Conservation (phyloP, 2,113 vertebrate species). For the Sinocyclocheilus rhinocerous region DNA sequence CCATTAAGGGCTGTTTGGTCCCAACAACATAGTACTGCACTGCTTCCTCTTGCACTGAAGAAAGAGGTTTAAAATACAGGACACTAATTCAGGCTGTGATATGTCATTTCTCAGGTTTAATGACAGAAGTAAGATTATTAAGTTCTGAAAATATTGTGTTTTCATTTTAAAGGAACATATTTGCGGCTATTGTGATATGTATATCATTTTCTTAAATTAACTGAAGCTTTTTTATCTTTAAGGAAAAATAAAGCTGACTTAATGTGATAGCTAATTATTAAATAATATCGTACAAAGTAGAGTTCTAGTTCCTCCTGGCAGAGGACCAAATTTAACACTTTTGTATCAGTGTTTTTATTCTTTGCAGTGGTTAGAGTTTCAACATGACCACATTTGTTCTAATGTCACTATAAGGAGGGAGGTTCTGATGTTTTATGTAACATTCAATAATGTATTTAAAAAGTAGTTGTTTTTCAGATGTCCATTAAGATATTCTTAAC, state of each 20-base stretch:
- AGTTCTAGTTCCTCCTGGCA: not conserved
- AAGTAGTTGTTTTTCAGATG: not conserved
- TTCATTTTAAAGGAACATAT: too few species aligned
- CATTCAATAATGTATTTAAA: conserved; percentile 4
- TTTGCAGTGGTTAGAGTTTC: conserved; percentile 29
- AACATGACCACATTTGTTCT: conserved; percentile 37
- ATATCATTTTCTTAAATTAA: not conserved
- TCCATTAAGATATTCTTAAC: conserved; percentile 32
- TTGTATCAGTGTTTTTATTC: conserved; percentile 7
- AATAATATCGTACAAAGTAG: not conserved
- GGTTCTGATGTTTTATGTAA: not conserved
- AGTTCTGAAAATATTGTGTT: too few species aligned
- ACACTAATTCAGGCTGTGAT: not conserved
- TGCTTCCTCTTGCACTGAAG: conserved; percentile 17
- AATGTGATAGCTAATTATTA: not conserved
- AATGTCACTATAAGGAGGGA: conserved; percentile 23
- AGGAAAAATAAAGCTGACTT: not conserved
- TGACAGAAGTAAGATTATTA: not conserved
- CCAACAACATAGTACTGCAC: not conserved
- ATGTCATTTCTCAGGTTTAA: not conserved
- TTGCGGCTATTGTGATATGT: not conserved
- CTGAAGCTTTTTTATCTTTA: not conserved
- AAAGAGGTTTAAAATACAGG: not conserved
- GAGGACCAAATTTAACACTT: not conserved
- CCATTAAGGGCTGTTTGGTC: conserved; percentile 17